phyloP scores from a whole-genome alignment of 2,888 invertebrate genomes.

The Drosophila demipolita region DNA sequence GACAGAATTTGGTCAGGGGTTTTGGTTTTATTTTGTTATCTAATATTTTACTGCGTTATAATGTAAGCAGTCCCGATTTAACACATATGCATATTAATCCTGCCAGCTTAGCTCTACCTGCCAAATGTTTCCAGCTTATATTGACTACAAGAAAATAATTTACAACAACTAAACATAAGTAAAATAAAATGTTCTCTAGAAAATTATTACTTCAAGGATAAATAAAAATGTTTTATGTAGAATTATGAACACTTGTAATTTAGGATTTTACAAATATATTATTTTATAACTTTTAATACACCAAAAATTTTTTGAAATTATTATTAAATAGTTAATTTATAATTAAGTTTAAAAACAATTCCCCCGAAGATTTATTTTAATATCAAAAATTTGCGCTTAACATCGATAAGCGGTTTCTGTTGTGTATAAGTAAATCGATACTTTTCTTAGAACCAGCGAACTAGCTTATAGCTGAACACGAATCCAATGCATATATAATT shows the following conservation, averaged over 20 bases:
- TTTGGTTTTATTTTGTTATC: slow-evolving; percentile 91
- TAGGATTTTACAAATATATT: background rate
- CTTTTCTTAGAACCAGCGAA: background rate
- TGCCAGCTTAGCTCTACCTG: slow-evolving; percentile 91
- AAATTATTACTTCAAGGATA: background rate
- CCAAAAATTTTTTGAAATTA: background rate
- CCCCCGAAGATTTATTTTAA: background rate
- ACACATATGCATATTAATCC: slow-evolving; percentile 87
- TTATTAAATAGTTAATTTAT: background rate
- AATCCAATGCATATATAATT: background rate
- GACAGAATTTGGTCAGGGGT: slow-evolving; percentile 91
- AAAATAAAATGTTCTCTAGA: background rate
- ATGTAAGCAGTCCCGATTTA: slow-evolving; percentile 87
- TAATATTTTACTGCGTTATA: slow-evolving; percentile 89
- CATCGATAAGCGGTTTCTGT: slow-evolving; percentile 1
- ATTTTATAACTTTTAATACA: background rate
- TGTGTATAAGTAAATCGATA: slow-evolving; percentile 18
- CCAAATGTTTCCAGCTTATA: slow-evolving; percentile 89
- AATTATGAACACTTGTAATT: background rate
- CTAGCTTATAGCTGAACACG: background rate
- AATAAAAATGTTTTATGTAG: background rate
- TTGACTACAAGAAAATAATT: slow-evolving; percentile 83
- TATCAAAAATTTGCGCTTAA: background rate
- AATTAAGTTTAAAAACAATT: background rate
- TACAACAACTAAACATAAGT: background rate